Conservation (phyloP, 2,888 invertebrate species). For the Heliconius hortense region DNA sequence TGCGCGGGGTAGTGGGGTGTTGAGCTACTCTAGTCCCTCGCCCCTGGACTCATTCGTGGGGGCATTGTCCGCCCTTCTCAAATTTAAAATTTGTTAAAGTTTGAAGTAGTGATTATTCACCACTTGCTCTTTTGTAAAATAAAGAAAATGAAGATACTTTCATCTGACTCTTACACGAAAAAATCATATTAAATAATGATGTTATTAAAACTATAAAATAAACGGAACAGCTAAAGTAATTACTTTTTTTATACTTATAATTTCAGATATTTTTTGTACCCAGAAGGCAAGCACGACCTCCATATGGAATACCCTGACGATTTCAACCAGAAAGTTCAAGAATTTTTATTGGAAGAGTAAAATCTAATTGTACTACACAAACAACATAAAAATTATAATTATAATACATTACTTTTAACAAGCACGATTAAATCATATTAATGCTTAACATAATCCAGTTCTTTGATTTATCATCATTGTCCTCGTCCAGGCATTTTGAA, state of each 20-base stretch:
- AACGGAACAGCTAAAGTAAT: not conserved
- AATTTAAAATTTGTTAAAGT: too few relatives aligned
- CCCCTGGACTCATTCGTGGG: too few relatives aligned
- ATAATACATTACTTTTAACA: too few relatives aligned
- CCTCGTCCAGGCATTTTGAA: too few relatives aligned
- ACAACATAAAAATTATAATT: not conserved
- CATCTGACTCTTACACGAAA: too few relatives aligned
- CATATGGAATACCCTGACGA: constrained; percentile 87
- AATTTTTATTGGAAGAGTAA: constrained; percentile 76
- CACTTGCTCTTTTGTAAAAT: too few relatives aligned
- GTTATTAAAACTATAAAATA: not conserved
- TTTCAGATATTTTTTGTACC: constrained; percentile 84
- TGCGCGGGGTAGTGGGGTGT: too few relatives aligned
- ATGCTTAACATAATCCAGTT: not conserved
- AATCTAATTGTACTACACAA: not conserved
- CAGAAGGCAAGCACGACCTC: constrained; percentile 89
- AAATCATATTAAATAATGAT: too few relatives aligned
- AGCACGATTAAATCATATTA: not conserved
- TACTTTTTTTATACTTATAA: constrained; percentile 10
- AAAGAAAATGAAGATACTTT: too few relatives aligned
- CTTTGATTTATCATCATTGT: not conserved
- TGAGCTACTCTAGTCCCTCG: too few relatives aligned
- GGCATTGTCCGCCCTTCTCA: too few relatives aligned
- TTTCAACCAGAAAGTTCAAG: constrained; percentile 85
- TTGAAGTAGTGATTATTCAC: too few relatives aligned